Evolutionary conservation across 2,797 vertebrate genomes (phyloP).

Genomic region (Prunella strophiata): DNA sequence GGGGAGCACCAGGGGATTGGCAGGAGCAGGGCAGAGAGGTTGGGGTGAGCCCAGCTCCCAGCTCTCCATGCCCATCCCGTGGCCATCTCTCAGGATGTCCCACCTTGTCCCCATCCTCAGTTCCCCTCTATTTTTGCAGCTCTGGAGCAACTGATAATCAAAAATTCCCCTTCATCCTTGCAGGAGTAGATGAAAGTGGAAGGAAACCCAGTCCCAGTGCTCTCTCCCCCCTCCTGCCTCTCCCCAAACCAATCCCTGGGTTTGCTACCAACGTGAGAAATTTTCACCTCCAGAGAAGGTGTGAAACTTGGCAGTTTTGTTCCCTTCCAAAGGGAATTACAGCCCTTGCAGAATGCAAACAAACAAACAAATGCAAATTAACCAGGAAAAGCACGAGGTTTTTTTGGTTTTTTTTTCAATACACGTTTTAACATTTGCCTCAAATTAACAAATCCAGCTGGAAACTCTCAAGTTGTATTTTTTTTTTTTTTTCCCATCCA

Average conservation of each 20-base stretch:
- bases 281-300: slow-evolving; percentile 80
- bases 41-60: not conserved
- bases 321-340: slow-evolving; percentile 73
- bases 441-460: slow-evolving; percentile 58
- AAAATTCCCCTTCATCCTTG: not conserved
- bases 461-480: not conserved
- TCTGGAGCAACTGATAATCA: not conserved
- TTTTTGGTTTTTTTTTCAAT: not conserved
- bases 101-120: not conserved
- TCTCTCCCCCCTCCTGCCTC: not conserved
- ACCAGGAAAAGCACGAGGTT: not conserved
- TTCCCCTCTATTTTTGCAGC: not conserved
- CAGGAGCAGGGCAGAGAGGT: not conserved
- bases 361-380: slow-evolving; percentile 68
- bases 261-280: slow-evolving; percentile 76
- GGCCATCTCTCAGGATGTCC: not conserved
- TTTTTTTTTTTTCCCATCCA: not conserved
- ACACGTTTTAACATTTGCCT: slow-evolving; percentile 13
- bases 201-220: not conserved
- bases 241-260: not conserved
- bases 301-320: slow-evolving; percentile 80
- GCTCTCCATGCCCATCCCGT: accelerated
- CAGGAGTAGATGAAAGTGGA: slow-evolving; percentile 18
- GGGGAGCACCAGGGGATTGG: not conserved
- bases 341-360: slow-evolving; percentile 65